Conservation (phyloP, 2,888 invertebrate species). For the Helicoverpa assulta region DNA sequence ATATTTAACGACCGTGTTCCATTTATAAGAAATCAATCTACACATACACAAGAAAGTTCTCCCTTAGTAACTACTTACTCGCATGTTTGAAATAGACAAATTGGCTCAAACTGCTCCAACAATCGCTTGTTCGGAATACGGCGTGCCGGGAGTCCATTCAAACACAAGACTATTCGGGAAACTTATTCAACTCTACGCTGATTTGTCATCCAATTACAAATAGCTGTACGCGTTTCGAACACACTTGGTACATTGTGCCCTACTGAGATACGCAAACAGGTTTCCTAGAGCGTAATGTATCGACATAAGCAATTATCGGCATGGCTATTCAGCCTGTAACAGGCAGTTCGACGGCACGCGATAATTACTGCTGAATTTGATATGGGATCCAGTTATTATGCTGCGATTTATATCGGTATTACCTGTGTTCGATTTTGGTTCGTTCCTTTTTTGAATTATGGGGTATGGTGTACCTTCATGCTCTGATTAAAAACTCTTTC, state of each 20-base stretch:
- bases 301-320: conserved; percentile 38
- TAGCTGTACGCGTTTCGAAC: conserved; percentile 8
- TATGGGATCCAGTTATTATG: conserved; percentile 13
- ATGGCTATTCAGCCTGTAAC: conserved; percentile 23
- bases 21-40: too few relatives aligned
- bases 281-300: conserved; percentile 28
- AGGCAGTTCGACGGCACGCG: conserved; percentile 17
- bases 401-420: conserved; percentile 2
- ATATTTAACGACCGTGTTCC: too few relatives aligned
- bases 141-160: conserved; percentile 9
- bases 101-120: neutral
- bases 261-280: conserved; percentile 32
- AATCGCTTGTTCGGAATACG: neutral
- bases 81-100: conserved; percentile 1
- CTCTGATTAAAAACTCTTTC: neutral
- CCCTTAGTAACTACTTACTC: neutral
- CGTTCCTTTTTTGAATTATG: neutral
- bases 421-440: neutral
- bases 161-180: conserved; percentile 13
- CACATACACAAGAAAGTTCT: neutral
- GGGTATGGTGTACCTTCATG: neutral
- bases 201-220: conserved; percentile 42
- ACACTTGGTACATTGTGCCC: conserved; percentile 2
- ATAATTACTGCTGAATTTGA: conserved; percentile 38
- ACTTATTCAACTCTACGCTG: conserved; percentile 18